Evolutionary conservation across 1,140 invertebrate genomes (phyloP), one percentile per base, ranked within the genome.

Genomic region (Homarus americanus): DNA sequence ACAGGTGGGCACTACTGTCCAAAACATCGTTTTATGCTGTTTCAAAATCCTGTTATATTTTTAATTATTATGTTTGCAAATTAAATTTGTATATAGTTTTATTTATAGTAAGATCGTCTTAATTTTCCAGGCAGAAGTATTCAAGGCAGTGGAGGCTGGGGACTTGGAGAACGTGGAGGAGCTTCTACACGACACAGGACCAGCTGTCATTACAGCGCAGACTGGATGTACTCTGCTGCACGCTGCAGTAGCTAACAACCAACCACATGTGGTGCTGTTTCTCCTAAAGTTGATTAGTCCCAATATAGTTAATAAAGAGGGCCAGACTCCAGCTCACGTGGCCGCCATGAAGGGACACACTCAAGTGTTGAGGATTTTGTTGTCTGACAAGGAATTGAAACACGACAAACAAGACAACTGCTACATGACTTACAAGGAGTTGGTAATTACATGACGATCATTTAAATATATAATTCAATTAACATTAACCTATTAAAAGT

Each of bases 291-390:
- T 86, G 36, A 86, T 86, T 69, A 75, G 72, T 40, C 83, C 83
- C 32, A 86, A 86, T 32, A 49, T 49, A 10, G 44, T n/a, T n/a
- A n/a, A n/a, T n/a, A n/a, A n/a, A n/a, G n/a, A n/a, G n/a, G n/a
- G 41, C 0, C 69, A 86, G 69, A 86, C 83, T 20, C 69, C 83
- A 5, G 83, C 69, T 75, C 83, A 86, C 72, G 20, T 86, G 40
- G 83, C 83, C 36, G 83, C 83, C 44, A 41, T 86, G 24, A 86
- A 34, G n/a, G 83, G 83, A 1, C 83, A 86, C n/a, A 86, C 69
- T 53, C 69, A 86, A 36, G 72, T 76, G 38, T 34, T 86, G 69
- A n/a, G 36, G n/a, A 75, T 86, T 24, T 53, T 86, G 9, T 32
- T 86, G 7, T 20, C 20, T 49, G 83, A 86, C 17, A 38, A 72